phyloP scores from a whole-genome alignment of 2,113 vertebrate genomes.

The Alexandromys fortis region DNA sequence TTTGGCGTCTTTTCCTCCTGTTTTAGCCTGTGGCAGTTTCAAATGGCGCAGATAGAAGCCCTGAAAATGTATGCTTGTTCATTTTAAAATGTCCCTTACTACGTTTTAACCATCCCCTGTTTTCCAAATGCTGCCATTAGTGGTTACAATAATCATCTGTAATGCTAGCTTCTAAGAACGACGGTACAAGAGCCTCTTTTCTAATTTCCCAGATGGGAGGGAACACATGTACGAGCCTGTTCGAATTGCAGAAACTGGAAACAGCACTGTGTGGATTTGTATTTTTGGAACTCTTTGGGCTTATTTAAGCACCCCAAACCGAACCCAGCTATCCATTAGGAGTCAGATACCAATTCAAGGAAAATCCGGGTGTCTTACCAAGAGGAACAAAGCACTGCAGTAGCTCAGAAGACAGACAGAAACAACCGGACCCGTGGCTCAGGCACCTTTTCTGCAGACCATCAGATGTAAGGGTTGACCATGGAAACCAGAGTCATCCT shows the following conservation, averaged over 20 bases:
- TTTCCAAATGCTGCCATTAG: conserved; percentile 74
- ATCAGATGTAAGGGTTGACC: conserved; percentile 69
- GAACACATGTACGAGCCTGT: conserved; percentile 71
- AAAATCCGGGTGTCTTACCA: conserved; percentile 3
- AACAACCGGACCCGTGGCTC: conserved; percentile 45
- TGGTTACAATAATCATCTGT: conserved; percentile 69
- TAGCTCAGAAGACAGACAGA: conserved; percentile 51
- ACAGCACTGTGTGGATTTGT: conserved; percentile 61
- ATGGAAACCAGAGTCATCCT: conserved; percentile 61
- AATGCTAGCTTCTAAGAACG: conserved; percentile 71
- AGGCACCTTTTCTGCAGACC: conserved; percentile 52
- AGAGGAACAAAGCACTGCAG: conserved; percentile 45
- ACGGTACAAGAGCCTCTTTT: conserved; percentile 75
- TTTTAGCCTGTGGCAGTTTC: conserved; percentile 59
- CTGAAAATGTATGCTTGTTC: conserved; percentile 62
- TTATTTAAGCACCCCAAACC: conserved; percentile 70
- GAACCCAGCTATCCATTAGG: conserved; percentile 70
- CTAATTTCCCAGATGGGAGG: conserved; percentile 74
- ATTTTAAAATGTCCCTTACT: conserved; percentile 31
- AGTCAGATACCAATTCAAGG: conserved; percentile 61
- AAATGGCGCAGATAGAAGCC: conserved; percentile 43
- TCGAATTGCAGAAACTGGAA: conserved; percentile 70
- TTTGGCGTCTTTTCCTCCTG: background rate
- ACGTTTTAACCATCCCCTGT: conserved; percentile 40
- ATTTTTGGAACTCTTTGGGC: conserved; percentile 72